A percentile compares a stretch with the other conserved stretches of the same genome.
phyloP scores from a whole-genome alignment of 2,113 vertebrate species.

The Fulica atra region DNA sequence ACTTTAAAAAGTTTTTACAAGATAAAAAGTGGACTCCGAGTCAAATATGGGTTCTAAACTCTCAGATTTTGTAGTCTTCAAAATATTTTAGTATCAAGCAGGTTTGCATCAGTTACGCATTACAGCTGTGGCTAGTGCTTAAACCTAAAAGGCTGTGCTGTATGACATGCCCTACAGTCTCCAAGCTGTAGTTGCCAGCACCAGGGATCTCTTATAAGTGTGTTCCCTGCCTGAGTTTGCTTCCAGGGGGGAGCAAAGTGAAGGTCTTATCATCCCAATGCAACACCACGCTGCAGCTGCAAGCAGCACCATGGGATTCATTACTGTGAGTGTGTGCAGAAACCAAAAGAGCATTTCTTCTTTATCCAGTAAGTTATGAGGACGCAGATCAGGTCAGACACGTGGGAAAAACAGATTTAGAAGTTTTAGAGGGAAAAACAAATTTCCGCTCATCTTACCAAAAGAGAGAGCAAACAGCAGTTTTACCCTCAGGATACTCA shows the following conservation, averaged over 20 bases:
- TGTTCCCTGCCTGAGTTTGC: neutral
- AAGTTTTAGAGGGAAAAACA: neutral
- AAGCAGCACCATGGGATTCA: neutral
- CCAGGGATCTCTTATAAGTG: neutral
- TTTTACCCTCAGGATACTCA: neutral
- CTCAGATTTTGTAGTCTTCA: neutral
- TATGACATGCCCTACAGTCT: neutral
- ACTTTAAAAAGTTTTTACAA: neutral
- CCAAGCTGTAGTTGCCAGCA: neutral
- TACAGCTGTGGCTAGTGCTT: neutral
- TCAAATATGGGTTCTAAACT: neutral
- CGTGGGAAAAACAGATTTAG: neutral
- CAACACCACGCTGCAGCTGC: neutral
- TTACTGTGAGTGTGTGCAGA: neutral
- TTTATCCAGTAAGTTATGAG: neutral
- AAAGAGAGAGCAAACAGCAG: neutral
- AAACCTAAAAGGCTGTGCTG: neutral
- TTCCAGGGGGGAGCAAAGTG: neutral
- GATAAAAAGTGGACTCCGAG: neutral
- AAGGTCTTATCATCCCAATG: neutral
- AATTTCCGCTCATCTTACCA: neutral
- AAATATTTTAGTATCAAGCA: neutral
- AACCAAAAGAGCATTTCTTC: neutral
- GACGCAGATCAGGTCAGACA: accelerated
- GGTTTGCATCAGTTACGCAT: neutral